Evolutionary conservation across 2,888 invertebrate genomes (phyloP).

Genomic region (Agonopterix subpropinquella): DNA sequence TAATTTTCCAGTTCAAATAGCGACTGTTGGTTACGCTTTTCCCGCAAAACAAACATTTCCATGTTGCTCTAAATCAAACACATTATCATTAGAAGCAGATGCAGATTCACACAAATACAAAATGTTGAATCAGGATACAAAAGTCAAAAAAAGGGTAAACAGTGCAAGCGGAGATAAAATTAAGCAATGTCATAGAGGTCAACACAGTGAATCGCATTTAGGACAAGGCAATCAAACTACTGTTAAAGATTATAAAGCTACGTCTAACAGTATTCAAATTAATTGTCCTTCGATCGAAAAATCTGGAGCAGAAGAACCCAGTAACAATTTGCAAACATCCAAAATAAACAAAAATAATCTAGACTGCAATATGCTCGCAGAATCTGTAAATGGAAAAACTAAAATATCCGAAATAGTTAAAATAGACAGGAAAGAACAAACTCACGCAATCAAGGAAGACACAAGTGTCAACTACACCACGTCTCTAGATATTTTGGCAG

Average conservation of each 20-base stretch:
- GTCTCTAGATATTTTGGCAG: slow-evolving; percentile 56
- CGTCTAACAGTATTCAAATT: not conserved
- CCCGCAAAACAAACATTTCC: slow-evolving; percentile 14
- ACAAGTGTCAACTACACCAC: slow-evolving; percentile 35
- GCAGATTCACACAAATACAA: not conserved
- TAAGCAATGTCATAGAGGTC: not conserved
- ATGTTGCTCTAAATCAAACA: not conserved
- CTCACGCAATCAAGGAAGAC: slow-evolving; percentile 1
- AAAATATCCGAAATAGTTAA: not conserved
- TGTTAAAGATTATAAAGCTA: not conserved
- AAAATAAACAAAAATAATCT: not conserved
- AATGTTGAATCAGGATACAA: not conserved
- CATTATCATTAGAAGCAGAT: not conserved
- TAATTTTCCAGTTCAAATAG: slow-evolving; percentile 44
- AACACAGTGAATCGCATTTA: not conserved
- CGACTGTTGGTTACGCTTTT: slow-evolving; percentile 52
- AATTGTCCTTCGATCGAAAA: not conserved
- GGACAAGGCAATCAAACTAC: too few relatives aligned
- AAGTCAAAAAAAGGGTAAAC: too few relatives aligned
- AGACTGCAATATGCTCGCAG: not conserved
- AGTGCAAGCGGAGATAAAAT: not conserved
- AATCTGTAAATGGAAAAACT: not conserved
- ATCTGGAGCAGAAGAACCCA: not conserved
- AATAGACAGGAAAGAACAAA: not conserved
- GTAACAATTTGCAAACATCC: not conserved